phyloP scores from a whole-genome alignment of 2,113 vertebrate genomes.

The Desmodus rotundus region DNA sequence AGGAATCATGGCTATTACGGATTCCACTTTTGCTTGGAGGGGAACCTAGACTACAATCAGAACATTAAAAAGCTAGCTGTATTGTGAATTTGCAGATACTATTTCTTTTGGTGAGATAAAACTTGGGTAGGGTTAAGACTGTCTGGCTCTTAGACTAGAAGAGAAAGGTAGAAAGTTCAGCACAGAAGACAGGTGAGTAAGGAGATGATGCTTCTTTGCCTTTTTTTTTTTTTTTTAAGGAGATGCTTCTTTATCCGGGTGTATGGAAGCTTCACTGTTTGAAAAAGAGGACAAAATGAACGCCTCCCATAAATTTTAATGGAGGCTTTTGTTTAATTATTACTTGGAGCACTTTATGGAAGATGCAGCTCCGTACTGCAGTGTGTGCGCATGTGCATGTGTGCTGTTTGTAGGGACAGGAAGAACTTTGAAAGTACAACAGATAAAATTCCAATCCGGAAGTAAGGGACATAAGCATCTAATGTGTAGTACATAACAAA shows the following conservation, averaged over 20 bases:
- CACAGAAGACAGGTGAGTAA: background rate
- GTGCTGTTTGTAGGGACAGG: background rate
- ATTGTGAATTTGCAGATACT: background rate
- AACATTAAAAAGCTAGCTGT: background rate
- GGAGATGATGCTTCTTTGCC: background rate
- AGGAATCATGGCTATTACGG: background rate
- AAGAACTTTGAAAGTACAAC: background rate
- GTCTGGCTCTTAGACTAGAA: background rate
- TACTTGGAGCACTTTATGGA: background rate
- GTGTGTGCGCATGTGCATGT: background rate
- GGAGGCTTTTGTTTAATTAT: background rate
- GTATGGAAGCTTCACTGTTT: background rate
- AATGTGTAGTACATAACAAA: background rate
- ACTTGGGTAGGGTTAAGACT: background rate
- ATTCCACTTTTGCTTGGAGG: background rate
- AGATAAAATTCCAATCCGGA: slow-evolving; percentile 9
- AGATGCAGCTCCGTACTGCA: background rate
- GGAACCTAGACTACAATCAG: background rate
- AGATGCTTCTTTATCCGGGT: background rate
- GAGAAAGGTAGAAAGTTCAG: background rate
- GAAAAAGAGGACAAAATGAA: background rate
- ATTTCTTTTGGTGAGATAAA: background rate
- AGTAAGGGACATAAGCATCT: background rate
- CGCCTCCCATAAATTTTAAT: background rate
- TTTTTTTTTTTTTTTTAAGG: too few relatives aligned